Conservation (phyloP, 2,797 vertebrate species). For the Rhinoraja longicauda region DNA sequence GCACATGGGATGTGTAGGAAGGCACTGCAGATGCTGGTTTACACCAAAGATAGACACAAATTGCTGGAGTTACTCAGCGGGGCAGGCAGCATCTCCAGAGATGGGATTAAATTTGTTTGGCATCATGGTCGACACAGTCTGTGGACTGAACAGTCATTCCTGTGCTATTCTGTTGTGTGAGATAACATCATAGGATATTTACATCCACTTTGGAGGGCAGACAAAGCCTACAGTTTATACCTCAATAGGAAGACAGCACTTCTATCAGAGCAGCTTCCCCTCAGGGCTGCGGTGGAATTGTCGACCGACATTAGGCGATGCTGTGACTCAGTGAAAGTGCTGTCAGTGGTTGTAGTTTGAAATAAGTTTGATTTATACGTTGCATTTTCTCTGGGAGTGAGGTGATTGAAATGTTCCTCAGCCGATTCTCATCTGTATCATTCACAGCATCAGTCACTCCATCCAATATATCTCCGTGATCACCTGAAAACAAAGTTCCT, state of each 20-base stretch:
- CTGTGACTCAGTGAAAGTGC: background rate
- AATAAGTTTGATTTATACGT: background rate
- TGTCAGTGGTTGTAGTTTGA: background rate
- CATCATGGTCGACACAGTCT: no score
- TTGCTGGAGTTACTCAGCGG: no score
- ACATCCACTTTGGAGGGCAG: background rate
- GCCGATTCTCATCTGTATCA: background rate
- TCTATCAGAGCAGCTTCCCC: background rate
- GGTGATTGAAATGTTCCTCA: background rate
- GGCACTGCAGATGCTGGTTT: no score
- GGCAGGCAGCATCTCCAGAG: no score
- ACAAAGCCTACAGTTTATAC: background rate
- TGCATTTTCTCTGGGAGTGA: background rate
- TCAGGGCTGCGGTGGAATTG: background rate
- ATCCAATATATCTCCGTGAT: background rate
- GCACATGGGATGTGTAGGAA: no score
- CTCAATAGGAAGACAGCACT: background rate
- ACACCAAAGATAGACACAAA: no score
- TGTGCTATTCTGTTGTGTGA: no score
- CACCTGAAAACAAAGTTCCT: background rate
- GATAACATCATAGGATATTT: background rate
- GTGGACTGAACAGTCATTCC: no score
- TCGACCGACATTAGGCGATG: background rate
- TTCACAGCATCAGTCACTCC: background rate
- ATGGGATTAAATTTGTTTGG: no score